Base-by-base conservation (phyloP, 2,797 vertebrate genomes). In the Aratinga solstitialis region DNA sequence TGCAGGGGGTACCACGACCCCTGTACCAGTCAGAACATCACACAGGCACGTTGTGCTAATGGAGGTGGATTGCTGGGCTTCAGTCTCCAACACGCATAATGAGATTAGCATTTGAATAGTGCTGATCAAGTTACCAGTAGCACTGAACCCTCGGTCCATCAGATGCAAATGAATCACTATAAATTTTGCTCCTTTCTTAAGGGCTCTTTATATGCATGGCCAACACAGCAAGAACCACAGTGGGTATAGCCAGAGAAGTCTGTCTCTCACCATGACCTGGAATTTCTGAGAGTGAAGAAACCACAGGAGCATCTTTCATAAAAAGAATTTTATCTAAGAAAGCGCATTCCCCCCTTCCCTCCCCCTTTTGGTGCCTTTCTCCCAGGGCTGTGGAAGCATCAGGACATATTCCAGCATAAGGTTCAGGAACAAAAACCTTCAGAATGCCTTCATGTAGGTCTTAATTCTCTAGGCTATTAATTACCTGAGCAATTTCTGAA, bases 31-130 rank as follows among this genome's bases (percentile, higher is more conserved):
- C 82, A 77, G 67, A 85, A 50, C 82, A 84, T 73, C 82, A 17
- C 63, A 68, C 63, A n/a, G 47, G 67, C 58, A 42, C 65, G 9
- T 6, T 17, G 68, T 5, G 7, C 65, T 94, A 79, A 79, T 27
- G 40, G 90, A 71, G 54, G 66, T 45, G 56, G 56, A 77, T 53
- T 73, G 83, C 90, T 71, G 65, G 1, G 34, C 87, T 76, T 38
- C 89, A 53, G 91, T 53, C 85, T 77, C 89, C 47, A 63, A 42
- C 87, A 58, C 42, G 30, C 65, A 75, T 48, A 73, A 93, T 54
- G 79, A 85, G 74, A 95, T 96, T 89, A 95, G 89, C 94, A 90
- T 91, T 78, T 94, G 86, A 96, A 96, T 94, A 77, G 91, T 18
- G 89, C 93, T 81, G 92, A 93, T 94, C 89, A 83, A 92, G 88